Base-by-base conservation (phyloP, 2,888 invertebrate genomes). In the Papilio protenor region DNA sequence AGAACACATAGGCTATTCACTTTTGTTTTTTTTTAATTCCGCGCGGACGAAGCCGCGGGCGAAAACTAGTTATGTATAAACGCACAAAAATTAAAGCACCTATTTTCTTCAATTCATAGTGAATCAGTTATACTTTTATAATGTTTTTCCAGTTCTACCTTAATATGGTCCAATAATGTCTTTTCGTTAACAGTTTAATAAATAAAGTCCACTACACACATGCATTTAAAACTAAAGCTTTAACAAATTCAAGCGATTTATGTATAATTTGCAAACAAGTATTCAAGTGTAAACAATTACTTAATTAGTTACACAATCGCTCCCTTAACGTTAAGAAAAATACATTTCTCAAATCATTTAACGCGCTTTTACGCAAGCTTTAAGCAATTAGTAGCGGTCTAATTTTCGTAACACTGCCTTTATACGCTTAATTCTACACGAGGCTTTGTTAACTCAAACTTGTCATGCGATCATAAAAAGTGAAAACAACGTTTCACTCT, bases 381-480 rank as follows among this genome's bases (percentile, higher is more conserved):
- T 78, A 40, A 75, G 78, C 78, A 81, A 82, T 84, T 81, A 82
- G 80, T 79, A 77, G 79, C 81, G 81, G 80, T 82, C 75, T 78
- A 82, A 80, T 84, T 85, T 83, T 82, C 82, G 81, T 81, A 81
- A 82, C 80, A 80, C 79, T 80, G 79, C 83, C 84, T 84, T 82
- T 81, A 85, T 85, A 87, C 87, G 85, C 83, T 85, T 85, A 87
- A 87, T 87, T 86, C 88, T 84, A 85, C 83, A 85, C 85, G 86
- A 84, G 83, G 82, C 82, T 82, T 81, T 82, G 71, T 71, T 72
- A 74, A 92, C 87, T 86, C 86, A 85, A 83, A 85, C 83, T 81
- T 87, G 87, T 86, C 92, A 92, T 91, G 93, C 92, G 88, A 93
- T 85, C 87, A 85, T 87, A 86, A 91, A 91, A 92, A 93, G 92